Base-by-base conservation (phyloP, 2,888 invertebrate genomes). In the Drosophila mimetica region DNA sequence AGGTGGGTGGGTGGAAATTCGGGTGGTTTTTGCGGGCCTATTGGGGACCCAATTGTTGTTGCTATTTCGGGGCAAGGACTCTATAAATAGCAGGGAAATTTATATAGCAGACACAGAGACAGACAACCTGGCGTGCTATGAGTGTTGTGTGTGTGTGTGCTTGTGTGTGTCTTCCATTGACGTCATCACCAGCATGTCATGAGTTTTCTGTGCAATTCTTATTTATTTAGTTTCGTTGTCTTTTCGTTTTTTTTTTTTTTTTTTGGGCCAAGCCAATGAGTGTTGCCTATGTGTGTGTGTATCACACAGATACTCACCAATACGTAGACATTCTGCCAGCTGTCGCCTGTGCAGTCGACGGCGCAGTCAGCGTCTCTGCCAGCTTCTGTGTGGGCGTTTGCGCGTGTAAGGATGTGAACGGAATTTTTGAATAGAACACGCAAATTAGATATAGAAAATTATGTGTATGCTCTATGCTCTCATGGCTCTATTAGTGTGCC, bases 161-260 rank as follows among this genome's bases (percentile, higher is more conserved):
- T 30, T 74, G 54, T 73, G 55, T 60, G 73, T 74, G 71, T 61
- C 72, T 50, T 61, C 67, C 85, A 86, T 86, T 86, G 85, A 86
- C 85, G 85, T 86, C 85, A 86, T 86, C 85, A 88, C 79, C 85
- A 88, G 79, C 85, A 86, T 88, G 85, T 86, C 89, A 86, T 86
- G 89, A 88, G 86, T 86, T 79, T 66, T 18, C 80, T 63, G 39
- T 77, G 59, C 63, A 51, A 76, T 74, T 84, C 82, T 58, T 44
- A 59, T 70, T 51, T 60, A 37, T 59, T 58, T 51, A 39, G 50
- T 48, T 32, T 50, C 20, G 22, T 42, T 20, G 39, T 39, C 18
- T 39, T 20, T 18, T 11, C 16, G n/a, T n/a, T n/a, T 14, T 16
- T 16, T 32, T 16, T 39, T 44, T 65, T 46, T 60, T 44, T 46